These are phyloP conservation scores for Dromococcyx pavoninus DNA, from an alignment of 2,797 vertebrate genomes.

Conservation along the genomic window DNA sequence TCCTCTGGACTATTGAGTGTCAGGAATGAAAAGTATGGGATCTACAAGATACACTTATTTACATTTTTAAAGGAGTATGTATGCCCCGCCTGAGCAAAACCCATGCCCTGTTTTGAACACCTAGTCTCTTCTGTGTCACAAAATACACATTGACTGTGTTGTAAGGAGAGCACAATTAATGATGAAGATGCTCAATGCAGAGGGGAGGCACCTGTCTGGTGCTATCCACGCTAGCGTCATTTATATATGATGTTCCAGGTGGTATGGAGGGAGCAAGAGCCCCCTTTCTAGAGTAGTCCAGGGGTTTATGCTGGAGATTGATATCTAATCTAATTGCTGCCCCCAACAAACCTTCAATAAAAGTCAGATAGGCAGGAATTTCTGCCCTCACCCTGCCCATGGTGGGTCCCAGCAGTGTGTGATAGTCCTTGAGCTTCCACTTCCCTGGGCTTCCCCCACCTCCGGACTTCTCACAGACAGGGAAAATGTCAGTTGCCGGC, in stretches of 20 bases:
- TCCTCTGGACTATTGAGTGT: neutral
- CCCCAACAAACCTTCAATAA: too few relatives aligned
- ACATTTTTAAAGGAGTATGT: neutral
- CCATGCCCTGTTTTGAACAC: neutral
- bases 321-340: too few relatives aligned
- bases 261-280: neutral
- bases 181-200: neutral
- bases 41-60: neutral
- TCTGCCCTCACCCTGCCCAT: neutral
- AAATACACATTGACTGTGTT: neutral
- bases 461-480: neutral
- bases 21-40: neutral
- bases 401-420: neutral
- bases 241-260: accelerated
- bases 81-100: neutral
- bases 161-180: neutral
- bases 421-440: neutral
- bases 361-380: too few relatives aligned
- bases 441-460: neutral
- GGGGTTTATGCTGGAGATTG: neutral
- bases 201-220: neutral
- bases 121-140: neutral
- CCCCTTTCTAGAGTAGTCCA: neutral
- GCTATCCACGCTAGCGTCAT: accelerated
- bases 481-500: neutral